These are phyloP conservation scores for Ametastegia equiseti DNA, from an alignment of 2,888 invertebrate genomes.

Conservation along the genomic window DNA sequence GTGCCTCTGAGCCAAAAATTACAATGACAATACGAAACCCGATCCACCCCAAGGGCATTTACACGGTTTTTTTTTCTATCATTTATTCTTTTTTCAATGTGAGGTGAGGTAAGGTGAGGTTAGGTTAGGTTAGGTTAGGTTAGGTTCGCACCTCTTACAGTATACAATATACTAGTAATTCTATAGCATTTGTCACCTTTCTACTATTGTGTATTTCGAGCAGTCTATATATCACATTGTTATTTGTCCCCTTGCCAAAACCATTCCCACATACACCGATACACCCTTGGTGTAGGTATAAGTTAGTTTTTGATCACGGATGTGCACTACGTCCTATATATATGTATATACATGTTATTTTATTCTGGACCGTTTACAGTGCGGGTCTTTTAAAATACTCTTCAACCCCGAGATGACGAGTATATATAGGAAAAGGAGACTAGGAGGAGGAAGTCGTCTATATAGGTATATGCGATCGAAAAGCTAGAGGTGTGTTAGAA, in stretches of 20 bases:
- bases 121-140: too few species aligned
- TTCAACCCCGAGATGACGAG: background rate
- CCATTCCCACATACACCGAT: background rate
- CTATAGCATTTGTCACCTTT: slow-evolving; percentile 66
- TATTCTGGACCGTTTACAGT: too few species aligned
- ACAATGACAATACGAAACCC: slow-evolving; percentile 76
- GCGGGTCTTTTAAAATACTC: slow-evolving; percentile 13
- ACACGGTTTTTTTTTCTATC: slow-evolving; percentile 61
- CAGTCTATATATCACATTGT: slow-evolving; percentile 51
- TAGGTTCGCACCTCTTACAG: slow-evolving; percentile 53
- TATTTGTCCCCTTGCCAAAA: slow-evolving; percentile 35
- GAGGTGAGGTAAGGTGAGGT: too few species aligned
- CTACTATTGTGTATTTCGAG: slow-evolving; percentile 59
- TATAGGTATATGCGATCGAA: background rate
- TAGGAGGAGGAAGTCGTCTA: background rate
- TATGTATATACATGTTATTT: background rate
- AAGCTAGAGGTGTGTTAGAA: slow-evolving; percentile 1
- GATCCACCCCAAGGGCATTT: slow-evolving; percentile 73
- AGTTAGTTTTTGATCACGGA: slow-evolving; percentile 17
- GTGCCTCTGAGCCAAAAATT: slow-evolving; percentile 72
- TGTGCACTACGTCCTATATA: background rate
- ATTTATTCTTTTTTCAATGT: slow-evolving; percentile 54
- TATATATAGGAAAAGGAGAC: background rate
- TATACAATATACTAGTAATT: slow-evolving; percentile 60
- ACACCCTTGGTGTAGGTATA: background rate